Percentiles rank a stretch among this genome's conserved stretches.
Evolutionary conservation across 2,797 vertebrate species (phyloP).

Genomic region (Gymnothorax reevesii): DNA sequence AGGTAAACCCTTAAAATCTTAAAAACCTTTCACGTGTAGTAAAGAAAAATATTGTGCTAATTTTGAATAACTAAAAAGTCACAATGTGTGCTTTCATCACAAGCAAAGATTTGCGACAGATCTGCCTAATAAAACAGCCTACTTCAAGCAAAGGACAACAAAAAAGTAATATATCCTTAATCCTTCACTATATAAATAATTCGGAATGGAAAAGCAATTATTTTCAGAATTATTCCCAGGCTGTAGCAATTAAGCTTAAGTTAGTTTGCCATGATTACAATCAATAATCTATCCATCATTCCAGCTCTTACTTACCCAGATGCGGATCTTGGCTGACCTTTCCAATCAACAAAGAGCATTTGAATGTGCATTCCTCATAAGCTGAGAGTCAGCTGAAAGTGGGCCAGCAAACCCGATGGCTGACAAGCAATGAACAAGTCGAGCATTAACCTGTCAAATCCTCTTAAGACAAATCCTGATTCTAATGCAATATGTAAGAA

Average conservation of each 20-base stretch:
- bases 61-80: slow-evolving; percentile 8
- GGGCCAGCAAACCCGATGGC: slow-evolving; percentile 9
- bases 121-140: background rate
- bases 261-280: slow-evolving; percentile 36
- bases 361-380: slow-evolving; percentile 26
- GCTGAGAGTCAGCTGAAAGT: slow-evolving; percentile 26
- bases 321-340: slow-evolving; percentile 32
- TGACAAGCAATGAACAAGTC: background rate
- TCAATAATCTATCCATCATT: slow-evolving; percentile 36
- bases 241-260: slow-evolving; percentile 36
- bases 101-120: background rate
- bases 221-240: slow-evolving; percentile 40
- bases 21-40: background rate
- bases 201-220: slow-evolving; percentile 38
- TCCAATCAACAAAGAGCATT: slow-evolving; percentile 25
- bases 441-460: background rate
- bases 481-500: background rate
- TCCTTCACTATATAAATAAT: slow-evolving; percentile 37
- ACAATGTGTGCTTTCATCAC: slow-evolving; percentile 6
- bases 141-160: slow-evolving; percentile 1
- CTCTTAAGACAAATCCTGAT: background rate
- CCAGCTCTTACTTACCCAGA: slow-evolving; percentile 17
- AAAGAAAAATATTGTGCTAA: background rate
- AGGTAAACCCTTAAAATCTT: slow-evolving; percentile 18
- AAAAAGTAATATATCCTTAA: slow-evolving; percentile 17